Base-by-base conservation (phyloP, 37 sponge, comb jelly and placozoan genomes). In the Tethya wilhelma region DNA sequence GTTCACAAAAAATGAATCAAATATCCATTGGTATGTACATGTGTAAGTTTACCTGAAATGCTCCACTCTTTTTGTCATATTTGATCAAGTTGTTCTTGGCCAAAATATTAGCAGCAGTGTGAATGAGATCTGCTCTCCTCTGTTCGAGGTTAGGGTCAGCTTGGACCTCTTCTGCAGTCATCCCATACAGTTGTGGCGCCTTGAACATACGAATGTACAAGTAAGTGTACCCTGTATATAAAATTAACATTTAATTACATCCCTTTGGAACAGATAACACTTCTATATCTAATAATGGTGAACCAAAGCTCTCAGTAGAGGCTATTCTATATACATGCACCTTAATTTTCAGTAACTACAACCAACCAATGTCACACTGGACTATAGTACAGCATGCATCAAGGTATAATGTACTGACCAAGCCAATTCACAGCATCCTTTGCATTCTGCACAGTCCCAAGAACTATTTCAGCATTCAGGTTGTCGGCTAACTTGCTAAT, bases 381-480 rank as follows among this genome's bases (percentile, higher is more conserved):
- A 60, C 62, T 22, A 60, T 60, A 26, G 14, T 20, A 7, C 5
- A n/a, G 25, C 62, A 60, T 60, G 26, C n/a, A 67, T 22, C 4
- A 9, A 8, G 40, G 7, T 60, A 36, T 67, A 36, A 11, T 29
- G 32, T 6, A 38, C 91, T 29, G 70, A 86, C 90, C 89, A 40
- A 98, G 82, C 97, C 97, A 98, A 74, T 84, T 86, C 31, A 92
- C 95, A 55, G 97, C 99, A 74, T 98, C 99, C 57, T 98, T 94
- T 26, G 86, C 90, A 58, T 96, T 96, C 73, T 91, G 87, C 30
- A 98, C 84, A 56, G 90, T 98, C 0, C 97, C 97, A 73, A 98
- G 71, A 31, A 96, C 99, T 9, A 98, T 83, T 59, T 98, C 99
- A 42, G 99, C 99, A 89, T 98, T 98, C 45, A 98, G 82, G 67